Base-by-base conservation (phyloP, 2,797 vertebrate species). In the Macroramphosus scolopax region DNA sequence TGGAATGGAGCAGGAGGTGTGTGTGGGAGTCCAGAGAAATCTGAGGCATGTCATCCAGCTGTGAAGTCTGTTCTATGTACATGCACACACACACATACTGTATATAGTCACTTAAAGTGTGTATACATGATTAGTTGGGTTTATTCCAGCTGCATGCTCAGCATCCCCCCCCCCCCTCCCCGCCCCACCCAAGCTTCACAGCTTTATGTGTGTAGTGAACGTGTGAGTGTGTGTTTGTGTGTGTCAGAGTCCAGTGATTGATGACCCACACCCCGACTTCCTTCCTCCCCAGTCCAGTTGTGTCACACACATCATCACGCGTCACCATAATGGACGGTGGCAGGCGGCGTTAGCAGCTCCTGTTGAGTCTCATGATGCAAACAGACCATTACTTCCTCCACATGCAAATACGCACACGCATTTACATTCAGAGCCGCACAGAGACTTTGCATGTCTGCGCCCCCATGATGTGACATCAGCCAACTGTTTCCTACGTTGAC, bases 171-270 rank as follows among this genome's bases (percentile, higher is more conserved):
- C 28, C 51, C n/a, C n/a, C n/a, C n/a, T n/a, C n/a, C n/a, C n/a
- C n/a, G n/a, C 47, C 20, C 40, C 17, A 32, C 13, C 26, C 40
- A 22, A 6, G 20, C 20, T 22, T 22, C n/a, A n/a, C n/a, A n/a
- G n/a, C 20, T 51, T 6, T 28, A 15, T 44, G 24, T 58, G 44
- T 32, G 43, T 17, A 33, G 50, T 30, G 52, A 51, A 6, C 29
- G 14, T 50, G 18, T 54, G 45, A 34, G 47, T 14, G 37, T 50
- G 51, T 53, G 67, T 51, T 66, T 72, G 40, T 61, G 47, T 36
- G 51, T 87, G 83, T 86, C 83, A 87, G 11, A 64, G 34, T 62
- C 45, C 48, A 45, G 44, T 89, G 88, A 90, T 89, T 89, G 86
- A 91, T 87, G 86, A 80, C 77, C 72, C 69, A 40, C 71, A 66